These are phyloP conservation scores for Lycophotia porphyrea DNA, from an alignment of 2,888 invertebrate species.

Conservation along the genomic window DNA sequence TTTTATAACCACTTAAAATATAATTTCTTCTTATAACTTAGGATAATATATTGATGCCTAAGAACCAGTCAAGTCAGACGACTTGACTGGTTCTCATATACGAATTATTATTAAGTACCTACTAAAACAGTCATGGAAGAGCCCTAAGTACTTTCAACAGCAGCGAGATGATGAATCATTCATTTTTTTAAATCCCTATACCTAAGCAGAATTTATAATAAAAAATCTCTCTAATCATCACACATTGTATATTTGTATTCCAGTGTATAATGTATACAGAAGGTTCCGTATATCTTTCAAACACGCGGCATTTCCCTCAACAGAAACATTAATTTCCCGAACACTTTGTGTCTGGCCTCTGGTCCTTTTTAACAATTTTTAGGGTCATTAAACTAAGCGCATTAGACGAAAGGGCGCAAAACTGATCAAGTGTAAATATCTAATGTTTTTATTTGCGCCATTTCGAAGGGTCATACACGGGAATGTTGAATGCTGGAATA, in stretches of 20 bases:
- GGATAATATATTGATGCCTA: too few relatives aligned
- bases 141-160: too few relatives aligned
- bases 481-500: constrained; percentile 54
- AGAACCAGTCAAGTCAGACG: too few relatives aligned
- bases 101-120: too few relatives aligned
- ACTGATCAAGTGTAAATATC: constrained; percentile 86
- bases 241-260: not conserved
- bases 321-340: constrained; percentile 57
- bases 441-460: constrained; percentile 86
- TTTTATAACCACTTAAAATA: too few relatives aligned
- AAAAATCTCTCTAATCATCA: too few relatives aligned
- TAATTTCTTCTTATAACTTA: too few relatives aligned
- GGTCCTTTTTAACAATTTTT: constrained; percentile 81
- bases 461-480: constrained; percentile 64
- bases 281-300: constrained; percentile 10
- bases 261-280: not conserved
- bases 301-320: constrained; percentile 42
- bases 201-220: too few relatives aligned
- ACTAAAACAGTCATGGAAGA: too few relatives aligned
- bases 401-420: constrained; percentile 83
- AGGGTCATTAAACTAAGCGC: constrained; percentile 87
- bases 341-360: constrained; percentile 52
- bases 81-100: too few relatives aligned
- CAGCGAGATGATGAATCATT: too few relatives aligned
- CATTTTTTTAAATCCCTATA: too few relatives aligned